Evolutionary conservation across 2,888 invertebrate species (phyloP), one percentile per base, ranked within the genome.

Genomic region (Melikaiella ostensackeni): DNA sequence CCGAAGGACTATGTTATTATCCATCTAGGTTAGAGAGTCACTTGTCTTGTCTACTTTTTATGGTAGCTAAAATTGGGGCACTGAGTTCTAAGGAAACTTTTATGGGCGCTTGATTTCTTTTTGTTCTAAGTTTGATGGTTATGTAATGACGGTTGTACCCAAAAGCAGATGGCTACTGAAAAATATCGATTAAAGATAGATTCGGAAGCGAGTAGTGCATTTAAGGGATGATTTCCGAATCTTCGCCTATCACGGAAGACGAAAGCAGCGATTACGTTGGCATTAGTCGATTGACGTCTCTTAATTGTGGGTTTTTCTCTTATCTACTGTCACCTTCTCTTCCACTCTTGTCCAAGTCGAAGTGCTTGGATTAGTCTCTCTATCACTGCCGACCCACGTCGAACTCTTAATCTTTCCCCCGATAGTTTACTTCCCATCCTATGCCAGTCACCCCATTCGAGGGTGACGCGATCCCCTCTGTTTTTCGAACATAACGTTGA

Each of bases 311-410:
- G 82, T 89, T 85, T 86, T 87, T 79, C 86, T 87, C 88, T 89
- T 91, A 91, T 91, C 91, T 89, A 87, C 90, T 90, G 91, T 91
- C 91, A 89, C 90, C 88, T 88, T 87, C 85, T 82, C 84, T 85
- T 84, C 76, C 80, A 76, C 78, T 82, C 77, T 77, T 82, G 80
- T 79, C 74, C 78, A 75, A 59, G 76, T 80, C 78, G 83, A 87
- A 89, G 86, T 84, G 87, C 80, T 75, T 55, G 89, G 91, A 90
- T 91, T 90, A 91, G 88, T 88, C 86, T 86, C 88, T 89, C 88
- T 90, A 90, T 91, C 91, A 87, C 86, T 86, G 85, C 82, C 84
- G 85, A 87, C 87, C 89, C 88, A 87, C 87, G 86, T 89, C 85
- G 83, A 82, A 82, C 83, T 85, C 84, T 85, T 90, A 90, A 91